Conservation (phyloP, 37 sponge, comb jelly and placozoan genomes). For the Axinella damicornis region DNA sequence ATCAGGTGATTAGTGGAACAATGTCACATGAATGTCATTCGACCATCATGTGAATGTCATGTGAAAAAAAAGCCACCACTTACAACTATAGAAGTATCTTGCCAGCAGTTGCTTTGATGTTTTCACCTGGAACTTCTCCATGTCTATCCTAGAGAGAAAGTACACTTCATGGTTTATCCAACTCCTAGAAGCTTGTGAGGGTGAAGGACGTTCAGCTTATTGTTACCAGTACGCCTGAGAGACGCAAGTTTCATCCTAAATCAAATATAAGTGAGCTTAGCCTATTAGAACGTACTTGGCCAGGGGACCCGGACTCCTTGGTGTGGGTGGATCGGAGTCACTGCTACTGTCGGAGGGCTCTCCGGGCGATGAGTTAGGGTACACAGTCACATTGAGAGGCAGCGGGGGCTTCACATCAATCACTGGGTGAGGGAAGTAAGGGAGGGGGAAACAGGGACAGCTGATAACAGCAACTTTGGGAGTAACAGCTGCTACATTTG, state of each 20-base stretch:
- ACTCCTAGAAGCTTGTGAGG: no score
- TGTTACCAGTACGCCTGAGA: no score
- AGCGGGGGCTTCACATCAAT: slow-evolving; percentile 4
- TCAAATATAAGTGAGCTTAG: no score
- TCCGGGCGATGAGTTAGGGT: neutral
- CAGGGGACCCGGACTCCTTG: slow-evolving; percentile 8
- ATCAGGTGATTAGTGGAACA: no score
- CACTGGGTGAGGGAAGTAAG: neutral
- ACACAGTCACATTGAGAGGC: slow-evolving; percentile 7
- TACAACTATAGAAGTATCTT: slow-evolving; percentile 85
- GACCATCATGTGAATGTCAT: no score
- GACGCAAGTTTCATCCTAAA: no score
- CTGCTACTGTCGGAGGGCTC: neutral
- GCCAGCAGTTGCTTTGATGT: slow-evolving; percentile 74
- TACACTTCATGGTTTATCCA: no score
- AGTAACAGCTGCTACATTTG: no score
- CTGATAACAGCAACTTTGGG: no score
- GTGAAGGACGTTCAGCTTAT: no score
- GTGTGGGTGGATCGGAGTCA: neutral
- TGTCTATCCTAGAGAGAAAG: slow-evolving; percentile 20
- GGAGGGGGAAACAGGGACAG: no score
- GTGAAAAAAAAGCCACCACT: no score
- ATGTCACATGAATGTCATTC: neutral
- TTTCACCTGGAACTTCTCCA: slow-evolving; percentile 67
- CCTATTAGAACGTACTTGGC: neutral